phyloP scores from a whole-genome alignment of 2,113 vertebrate species.

The Oncorhynchus kisutch region DNA sequence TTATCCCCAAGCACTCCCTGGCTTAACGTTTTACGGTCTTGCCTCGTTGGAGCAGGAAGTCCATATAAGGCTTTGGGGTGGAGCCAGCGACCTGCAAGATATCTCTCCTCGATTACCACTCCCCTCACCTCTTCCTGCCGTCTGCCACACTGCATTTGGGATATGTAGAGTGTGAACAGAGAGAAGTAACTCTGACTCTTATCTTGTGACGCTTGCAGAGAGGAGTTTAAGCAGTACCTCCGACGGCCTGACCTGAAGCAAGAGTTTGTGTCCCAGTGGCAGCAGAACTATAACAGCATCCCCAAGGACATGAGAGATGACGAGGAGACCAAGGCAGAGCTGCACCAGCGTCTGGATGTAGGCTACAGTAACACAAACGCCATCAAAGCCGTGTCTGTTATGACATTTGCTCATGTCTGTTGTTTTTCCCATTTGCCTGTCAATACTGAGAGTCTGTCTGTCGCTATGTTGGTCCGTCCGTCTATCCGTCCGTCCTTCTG shows the following conservation, averaged over 20 bases:
- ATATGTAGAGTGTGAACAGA: too few relatives aligned
- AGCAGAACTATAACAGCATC: constrained; percentile 83
- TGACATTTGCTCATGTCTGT: too few relatives aligned
- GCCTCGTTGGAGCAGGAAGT: too few relatives aligned
- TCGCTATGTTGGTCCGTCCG: background rate
- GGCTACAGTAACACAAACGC: background rate
- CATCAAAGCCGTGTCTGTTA: too few relatives aligned
- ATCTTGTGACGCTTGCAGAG: constrained; percentile 66
- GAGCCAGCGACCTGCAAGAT: too few relatives aligned
- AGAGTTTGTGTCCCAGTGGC: constrained; percentile 86
- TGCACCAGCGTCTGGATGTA: constrained; percentile 87
- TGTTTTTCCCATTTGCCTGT: too few relatives aligned
- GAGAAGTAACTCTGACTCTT: background rate
- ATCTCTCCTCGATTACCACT: too few relatives aligned
- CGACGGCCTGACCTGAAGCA: constrained; percentile 84
- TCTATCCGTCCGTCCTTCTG: background rate
- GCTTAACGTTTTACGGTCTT: too few relatives aligned
- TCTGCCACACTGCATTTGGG: too few relatives aligned
- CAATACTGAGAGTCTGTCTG: background rate
- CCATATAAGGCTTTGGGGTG: too few relatives aligned
- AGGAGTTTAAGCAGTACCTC: constrained; percentile 79
- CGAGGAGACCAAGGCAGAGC: constrained; percentile 86
- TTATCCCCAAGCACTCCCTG: too few relatives aligned
- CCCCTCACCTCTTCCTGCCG: too few relatives aligned
- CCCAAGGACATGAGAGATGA: constrained; percentile 83